These are phyloP conservation scores for Pachliopta kotzebuea DNA, from an alignment of 2,888 invertebrate species.

Conservation along the genomic window DNA sequence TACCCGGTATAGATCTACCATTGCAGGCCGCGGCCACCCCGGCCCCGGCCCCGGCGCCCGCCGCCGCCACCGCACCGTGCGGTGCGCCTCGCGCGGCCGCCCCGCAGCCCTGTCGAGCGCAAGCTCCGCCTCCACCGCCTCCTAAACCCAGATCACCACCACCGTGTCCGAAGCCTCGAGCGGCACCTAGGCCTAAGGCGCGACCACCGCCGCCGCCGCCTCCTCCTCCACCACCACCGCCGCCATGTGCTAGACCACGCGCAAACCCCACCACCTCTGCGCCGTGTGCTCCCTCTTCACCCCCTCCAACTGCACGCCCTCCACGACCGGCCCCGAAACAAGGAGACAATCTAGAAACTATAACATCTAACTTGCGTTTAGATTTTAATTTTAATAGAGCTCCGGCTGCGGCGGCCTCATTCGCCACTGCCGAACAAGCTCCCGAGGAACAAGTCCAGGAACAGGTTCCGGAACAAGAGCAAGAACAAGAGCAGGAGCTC, in stretches of 20 bases:
- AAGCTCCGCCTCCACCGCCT: slow-evolving; percentile 34
- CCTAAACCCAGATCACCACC: slow-evolving; percentile 40
- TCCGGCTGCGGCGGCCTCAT: slow-evolving; percentile 46
- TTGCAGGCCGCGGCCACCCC: slow-evolving; percentile 51
- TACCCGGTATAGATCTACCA: slow-evolving; percentile 65
- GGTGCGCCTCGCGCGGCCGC: slow-evolving; percentile 37
- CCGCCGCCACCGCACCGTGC: slow-evolving; percentile 37
- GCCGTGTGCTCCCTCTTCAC: slow-evolving; percentile 45
- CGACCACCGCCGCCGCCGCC: slow-evolving; percentile 54
- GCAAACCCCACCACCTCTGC: slow-evolving; percentile 63
- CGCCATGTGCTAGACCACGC: slow-evolving; percentile 59
- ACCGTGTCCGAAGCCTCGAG: slow-evolving; percentile 41
- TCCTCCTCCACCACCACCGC: slow-evolving; percentile 54
- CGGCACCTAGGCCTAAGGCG: slow-evolving; percentile 38
- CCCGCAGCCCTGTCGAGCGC: slow-evolving; percentile 38
- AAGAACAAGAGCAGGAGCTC: slow-evolving; percentile 38
- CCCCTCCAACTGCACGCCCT: slow-evolving; percentile 49
- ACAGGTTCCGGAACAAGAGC: slow-evolving; percentile 32
- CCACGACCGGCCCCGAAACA: slow-evolving; percentile 49
- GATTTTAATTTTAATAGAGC: slow-evolving; percentile 67
- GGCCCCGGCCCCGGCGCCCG: slow-evolving; percentile 43
- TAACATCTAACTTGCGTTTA: slow-evolving; percentile 64
- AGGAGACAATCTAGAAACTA: slow-evolving; percentile 57
- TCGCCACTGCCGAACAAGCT: slow-evolving; percentile 38
- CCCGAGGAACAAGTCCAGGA: slow-evolving; percentile 31